Base-by-base conservation (phyloP, 2,797 vertebrate genomes). In the Natrix natrix region DNA sequence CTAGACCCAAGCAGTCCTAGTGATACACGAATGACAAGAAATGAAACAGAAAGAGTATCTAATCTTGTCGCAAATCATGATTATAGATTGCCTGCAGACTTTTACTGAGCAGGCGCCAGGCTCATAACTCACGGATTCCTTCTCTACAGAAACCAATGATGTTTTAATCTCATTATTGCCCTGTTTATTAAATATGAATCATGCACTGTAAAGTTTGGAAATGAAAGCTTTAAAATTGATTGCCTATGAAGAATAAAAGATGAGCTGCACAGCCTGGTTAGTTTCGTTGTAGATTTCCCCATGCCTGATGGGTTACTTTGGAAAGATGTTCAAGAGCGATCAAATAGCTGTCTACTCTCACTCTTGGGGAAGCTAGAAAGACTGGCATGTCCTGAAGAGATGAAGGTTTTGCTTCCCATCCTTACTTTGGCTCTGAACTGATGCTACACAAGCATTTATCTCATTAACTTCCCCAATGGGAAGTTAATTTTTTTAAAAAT, bases 141-240 rank as follows among this genome's bases (percentile, higher is more conserved):
- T 93, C 86, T 92, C 94, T 93, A 78, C 90, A 95, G 61, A 88
- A 95, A 94, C n/a, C 12, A 13, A 95, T 89, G 87, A 93, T 86
- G 61, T 61, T 95, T 94, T 92, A 92, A 94, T 92, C 92, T 93
- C 94, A 20, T 91, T 95, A 94, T 91, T 95, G 86, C 54, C 56
- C 78, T 94, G 61, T 94, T 97, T 91, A 94, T 91, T 94, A 95
- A 96, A 95, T 95, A 95, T 14, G 43, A 94, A 94, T 69, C 54
- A 93, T 93, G 69, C 57, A 87, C 88, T n/a, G 59, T 78, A 93
- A 95, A 54, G 54, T 95, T 95, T 95, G 92, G 0, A 95, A 95
- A 93, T 91, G 0, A 32, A 52, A 91, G 86, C 87, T 78, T 95
- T 95, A 93, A 96, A 93, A 96, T 92, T 32, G 90, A 93, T 92